phyloP scores from a whole-genome alignment of 37 sponge, comb jelly and placozoan genomes.

The Ianthella basta region DNA sequence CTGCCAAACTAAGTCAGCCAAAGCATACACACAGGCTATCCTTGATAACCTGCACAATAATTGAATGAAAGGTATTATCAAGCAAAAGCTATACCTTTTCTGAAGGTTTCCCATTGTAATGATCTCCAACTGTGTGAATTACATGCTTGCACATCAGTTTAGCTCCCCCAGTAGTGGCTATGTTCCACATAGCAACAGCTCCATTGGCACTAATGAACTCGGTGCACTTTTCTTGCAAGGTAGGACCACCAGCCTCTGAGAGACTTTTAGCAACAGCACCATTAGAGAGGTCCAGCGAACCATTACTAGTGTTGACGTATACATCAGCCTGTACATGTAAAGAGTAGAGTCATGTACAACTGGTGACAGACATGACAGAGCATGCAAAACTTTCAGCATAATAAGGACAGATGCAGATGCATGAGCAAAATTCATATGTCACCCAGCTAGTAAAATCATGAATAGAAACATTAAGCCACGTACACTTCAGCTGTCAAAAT shows the following conservation, averaged over 20 bases:
- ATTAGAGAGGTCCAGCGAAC: conserved; percentile 38
- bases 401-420: no score
- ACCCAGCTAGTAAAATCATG: no score
- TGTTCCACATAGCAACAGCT: conserved; percentile 28
- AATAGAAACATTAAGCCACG: no score
- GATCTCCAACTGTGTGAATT: conserved; percentile 43
- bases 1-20: no score
- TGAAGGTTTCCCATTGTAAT: not conserved
- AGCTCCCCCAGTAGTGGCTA: conserved; percentile 52
- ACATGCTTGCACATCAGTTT: conserved; percentile 39
- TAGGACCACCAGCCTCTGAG: conserved; percentile 48
- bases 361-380: no score
- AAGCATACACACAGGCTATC: no score
- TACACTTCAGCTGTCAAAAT: no score
- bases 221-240: conserved; percentile 54
- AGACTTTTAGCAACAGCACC: conserved; percentile 52
- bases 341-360: no score
- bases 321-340: conserved; percentile 59
- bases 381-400: no score
- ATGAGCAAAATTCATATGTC: no score
- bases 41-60: no score
- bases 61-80: no score
- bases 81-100: not conserved
- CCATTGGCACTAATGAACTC: conserved; percentile 19
- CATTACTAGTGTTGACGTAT: conserved; percentile 56